Evolutionary conservation across 2,797 vertebrate genomes (phyloP).

Genomic region (Channallabes apus): DNA sequence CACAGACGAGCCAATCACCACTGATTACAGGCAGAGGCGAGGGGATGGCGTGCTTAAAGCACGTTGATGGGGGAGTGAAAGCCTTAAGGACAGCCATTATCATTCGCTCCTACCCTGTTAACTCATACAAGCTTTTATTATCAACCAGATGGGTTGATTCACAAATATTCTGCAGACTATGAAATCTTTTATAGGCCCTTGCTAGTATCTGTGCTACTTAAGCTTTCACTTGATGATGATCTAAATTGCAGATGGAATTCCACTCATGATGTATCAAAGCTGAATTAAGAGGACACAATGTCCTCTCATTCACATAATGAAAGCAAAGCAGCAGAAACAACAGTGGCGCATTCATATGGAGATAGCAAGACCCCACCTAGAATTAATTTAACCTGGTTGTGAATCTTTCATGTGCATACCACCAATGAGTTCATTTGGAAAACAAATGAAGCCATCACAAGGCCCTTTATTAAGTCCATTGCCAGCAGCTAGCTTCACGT

Average conservation of each 20-base stretch:
- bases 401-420: constrained; percentile 22
- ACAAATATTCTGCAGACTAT: neutral
- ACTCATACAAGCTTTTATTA: neutral
- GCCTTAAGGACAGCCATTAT: constrained; percentile 26
- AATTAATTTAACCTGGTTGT: neutral
- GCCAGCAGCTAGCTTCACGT: constrained; percentile 26
- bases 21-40: constrained; percentile 28
- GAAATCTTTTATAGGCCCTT: neutral
- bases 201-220: neutral
- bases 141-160: neutral
- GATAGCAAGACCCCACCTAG: constrained; percentile 16
- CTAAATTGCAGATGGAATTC: constrained; percentile 10
- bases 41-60: constrained; percentile 31
- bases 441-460: constrained; percentile 40
- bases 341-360: constrained; percentile 36
- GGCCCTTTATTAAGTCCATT: constrained; percentile 31
- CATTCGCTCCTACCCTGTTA: constrained; percentile 22
- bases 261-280: constrained; percentile 13
- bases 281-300: constrained; percentile 23
- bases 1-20: constrained; percentile 46
- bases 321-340: constrained; percentile 23
- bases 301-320: constrained; percentile 2
- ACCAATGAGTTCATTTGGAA: constrained; percentile 37
- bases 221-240: neutral
- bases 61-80: constrained; percentile 24